Evolutionary conservation across 2,797 vertebrate genomes (phyloP).

Genomic region (Pangasius sanitwongsei): DNA sequence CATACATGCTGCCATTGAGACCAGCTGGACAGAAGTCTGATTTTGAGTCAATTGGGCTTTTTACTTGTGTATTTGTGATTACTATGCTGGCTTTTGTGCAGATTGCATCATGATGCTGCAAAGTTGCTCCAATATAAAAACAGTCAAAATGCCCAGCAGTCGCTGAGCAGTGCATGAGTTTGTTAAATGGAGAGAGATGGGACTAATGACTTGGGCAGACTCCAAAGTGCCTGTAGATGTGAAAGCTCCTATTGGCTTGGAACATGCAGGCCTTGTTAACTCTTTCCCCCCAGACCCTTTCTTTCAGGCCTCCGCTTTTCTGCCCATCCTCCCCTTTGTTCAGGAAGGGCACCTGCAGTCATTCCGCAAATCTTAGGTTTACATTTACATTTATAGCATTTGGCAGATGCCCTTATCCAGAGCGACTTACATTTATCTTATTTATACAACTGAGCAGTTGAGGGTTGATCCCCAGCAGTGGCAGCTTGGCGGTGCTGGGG

Average conservation of each 20-base stretch:
- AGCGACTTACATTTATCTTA: too few relatives aligned
- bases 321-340: constrained; percentile 36
- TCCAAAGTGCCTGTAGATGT: constrained; percentile 37
- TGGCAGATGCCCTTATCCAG: too few relatives aligned
- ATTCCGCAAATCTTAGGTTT: constrained; percentile 15
- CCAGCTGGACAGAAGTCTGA: constrained; percentile 11
- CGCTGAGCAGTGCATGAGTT: constrained; percentile 29
- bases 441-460: too few relatives aligned
- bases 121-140: constrained; percentile 10
- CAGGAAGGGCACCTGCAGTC: constrained; percentile 11
- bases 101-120: constrained; percentile 5
- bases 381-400: too few relatives aligned
- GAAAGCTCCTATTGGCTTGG: constrained; percentile 33
- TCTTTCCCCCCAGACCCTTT: constrained; percentile 29
- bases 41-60: constrained; percentile 1
- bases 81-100: constrained; percentile 3
- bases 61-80: constrained; percentile 11
- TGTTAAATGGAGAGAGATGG: constrained; percentile 34
- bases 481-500: too few relatives aligned
- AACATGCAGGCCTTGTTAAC: constrained; percentile 31
- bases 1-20: not conserved
- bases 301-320: constrained; percentile 13
- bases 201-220: constrained; percentile 42
- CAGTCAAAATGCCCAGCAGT: constrained; percentile 8
- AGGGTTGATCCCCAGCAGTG: too few relatives aligned